Percentiles rank a stretch among this genome's conserved stretches.
Evolutionary conservation across 1,140 invertebrate genomes (phyloP).

Genomic region (Drosophila sulfurigaster): DNA sequence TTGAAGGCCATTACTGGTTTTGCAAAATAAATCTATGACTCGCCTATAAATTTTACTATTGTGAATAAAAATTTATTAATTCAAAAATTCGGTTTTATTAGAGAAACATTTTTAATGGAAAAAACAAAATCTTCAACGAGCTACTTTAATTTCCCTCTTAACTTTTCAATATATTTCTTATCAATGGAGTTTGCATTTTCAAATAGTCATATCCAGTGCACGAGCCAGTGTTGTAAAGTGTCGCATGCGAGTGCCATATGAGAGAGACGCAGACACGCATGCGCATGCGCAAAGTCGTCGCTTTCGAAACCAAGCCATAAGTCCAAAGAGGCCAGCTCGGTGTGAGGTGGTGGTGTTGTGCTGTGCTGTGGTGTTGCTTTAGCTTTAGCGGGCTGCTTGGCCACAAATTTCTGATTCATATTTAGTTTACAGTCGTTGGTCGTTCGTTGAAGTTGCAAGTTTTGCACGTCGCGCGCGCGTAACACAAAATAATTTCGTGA

Average conservation of each 20-base stretch:
- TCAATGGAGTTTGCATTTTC: neutral
- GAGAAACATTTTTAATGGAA: too few relatives aligned
- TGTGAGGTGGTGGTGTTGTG: conserved; percentile 7
- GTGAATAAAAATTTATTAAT: too few relatives aligned
- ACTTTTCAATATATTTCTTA: neutral
- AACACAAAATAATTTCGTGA: neutral
- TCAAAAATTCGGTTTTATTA: too few relatives aligned
- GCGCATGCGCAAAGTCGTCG: conserved; percentile 37
- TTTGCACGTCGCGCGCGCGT: conserved; percentile 48
- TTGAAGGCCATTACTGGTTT: too few relatives aligned
- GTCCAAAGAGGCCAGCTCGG: conserved; percentile 39
- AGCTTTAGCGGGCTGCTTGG: conserved; percentile 18
- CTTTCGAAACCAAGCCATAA: conserved; percentile 57
- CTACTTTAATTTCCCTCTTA: neutral
- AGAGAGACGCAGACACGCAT: conserved; percentile 20
- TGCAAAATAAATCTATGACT: too few relatives aligned
- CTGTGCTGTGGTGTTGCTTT: conserved; percentile 4
- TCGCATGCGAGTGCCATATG: conserved; percentile 4
- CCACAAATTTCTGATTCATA: conserved; percentile 58
- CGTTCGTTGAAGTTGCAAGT: conserved; percentile 66
- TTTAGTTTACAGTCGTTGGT: conserved; percentile 60
- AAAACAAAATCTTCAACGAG: too few relatives aligned
- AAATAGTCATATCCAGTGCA: neutral
- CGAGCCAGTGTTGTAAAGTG: conserved; percentile 39
- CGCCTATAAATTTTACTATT: too few relatives aligned